Conservation (phyloP, 2,888 invertebrate genomes). For the Hirtodrosophila alboralis region DNA sequence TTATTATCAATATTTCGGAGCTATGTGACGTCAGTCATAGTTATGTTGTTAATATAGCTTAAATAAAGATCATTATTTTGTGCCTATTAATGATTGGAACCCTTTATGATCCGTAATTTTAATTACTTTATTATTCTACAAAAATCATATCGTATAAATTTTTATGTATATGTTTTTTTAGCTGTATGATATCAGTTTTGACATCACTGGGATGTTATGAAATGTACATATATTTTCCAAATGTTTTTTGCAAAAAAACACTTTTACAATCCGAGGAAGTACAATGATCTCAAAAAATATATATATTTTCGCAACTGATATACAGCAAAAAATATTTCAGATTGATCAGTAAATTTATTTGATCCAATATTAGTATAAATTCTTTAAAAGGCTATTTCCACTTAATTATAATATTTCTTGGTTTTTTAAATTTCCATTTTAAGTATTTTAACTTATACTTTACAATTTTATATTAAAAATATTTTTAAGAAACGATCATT, state of each 20-base stretch:
- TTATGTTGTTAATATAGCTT: too few species aligned
- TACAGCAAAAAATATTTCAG: slow-evolving; percentile 2
- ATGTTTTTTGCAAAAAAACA: too few species aligned
- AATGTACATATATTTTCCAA: too few species aligned
- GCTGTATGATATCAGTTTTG: slow-evolving; percentile 11
- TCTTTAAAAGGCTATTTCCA: slow-evolving; percentile 4
- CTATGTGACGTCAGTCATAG: too few species aligned
- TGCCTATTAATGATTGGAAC: too few species aligned
- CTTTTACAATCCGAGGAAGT: background rate
- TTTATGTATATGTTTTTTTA: too few species aligned
- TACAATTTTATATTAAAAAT: background rate
- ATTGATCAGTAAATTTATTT: slow-evolving; percentile 12
- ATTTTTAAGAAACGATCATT: background rate
- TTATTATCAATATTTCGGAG: too few species aligned
- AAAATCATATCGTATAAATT: too few species aligned
- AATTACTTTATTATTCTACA: too few species aligned
- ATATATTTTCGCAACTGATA: slow-evolving; percentile 14
- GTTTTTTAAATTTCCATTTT: background rate
- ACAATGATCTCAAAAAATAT: slow-evolving; percentile 11
- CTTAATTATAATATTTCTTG: background rate
- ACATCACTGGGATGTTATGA: too few species aligned
- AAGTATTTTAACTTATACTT: background rate
- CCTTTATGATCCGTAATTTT: too few species aligned
- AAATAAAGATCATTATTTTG: too few species aligned
- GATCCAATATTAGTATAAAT: background rate